Evolutionary conservation across 2,888 invertebrate genomes (phyloP), one percentile per base, ranked within the genome.

Genomic region (Koerneria pararmatus): DNA sequence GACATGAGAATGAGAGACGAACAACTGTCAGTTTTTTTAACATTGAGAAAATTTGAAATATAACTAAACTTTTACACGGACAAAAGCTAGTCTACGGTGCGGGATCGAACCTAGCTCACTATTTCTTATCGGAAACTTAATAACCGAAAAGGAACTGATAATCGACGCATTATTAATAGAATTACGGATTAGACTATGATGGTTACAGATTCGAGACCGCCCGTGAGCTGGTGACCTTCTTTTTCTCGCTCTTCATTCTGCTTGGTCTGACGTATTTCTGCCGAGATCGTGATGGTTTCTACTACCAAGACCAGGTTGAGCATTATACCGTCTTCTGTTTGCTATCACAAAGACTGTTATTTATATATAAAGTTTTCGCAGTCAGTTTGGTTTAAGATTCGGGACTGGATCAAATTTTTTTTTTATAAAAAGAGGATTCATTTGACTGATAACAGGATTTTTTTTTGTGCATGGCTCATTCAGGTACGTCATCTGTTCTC

Each of bases 251-350:
- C 15, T 65, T 71, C 54, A 70, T 77, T 32, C 70, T 77, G 67
- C 64, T 76, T 4, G 70, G 69, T 24, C 65, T 77, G n/a, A 71
- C 72, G 24, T 74, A 70, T 49, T 70, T 66, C 59, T 74, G 72
- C 35, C 69, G 69, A n/a, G 75, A 77, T 59, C 61, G 72, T 32
- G 58, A 66, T 29, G 74, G 69, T 27, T 77, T 63, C 64, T 72
- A 71, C 54, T 77, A 77, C 64, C 72, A 72, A 35, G 37, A 62
- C 22, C 67, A 72, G 34, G 59, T 71, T 19, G 27, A 1, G 35
- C 15, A 15, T 6, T 8, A 48, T 19, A 11, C 48, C 5, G 3
- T 11, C 6, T 11, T 11, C 4, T 15, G 19, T 32, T 31, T 8
- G 27, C 29, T 19, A 51, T 2, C n/a, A n/a, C n/a, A n/a, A n/a